These are phyloP conservation scores for Leptodactylus fallax DNA, from an alignment of 2,797 vertebrate species.

Conservation along the genomic window DNA sequence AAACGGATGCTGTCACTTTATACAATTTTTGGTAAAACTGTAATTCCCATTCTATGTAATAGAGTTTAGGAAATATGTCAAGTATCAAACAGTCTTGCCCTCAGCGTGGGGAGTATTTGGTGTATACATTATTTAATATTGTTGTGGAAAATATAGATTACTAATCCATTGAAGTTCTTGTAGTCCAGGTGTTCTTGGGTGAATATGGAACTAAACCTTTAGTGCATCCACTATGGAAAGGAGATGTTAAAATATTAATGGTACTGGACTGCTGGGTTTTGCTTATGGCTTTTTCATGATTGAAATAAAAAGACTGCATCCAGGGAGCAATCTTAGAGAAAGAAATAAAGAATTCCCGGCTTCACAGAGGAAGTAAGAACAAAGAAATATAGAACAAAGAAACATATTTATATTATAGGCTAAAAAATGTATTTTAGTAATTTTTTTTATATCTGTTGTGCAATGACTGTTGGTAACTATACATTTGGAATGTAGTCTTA, in stretches of 20 bases:
- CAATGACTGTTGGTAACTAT: background rate
- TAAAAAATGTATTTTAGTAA: background rate
- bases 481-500: background rate
- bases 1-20: no score
- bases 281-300: conserved; percentile 5
- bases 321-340: background rate
- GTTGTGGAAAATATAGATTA: background rate
- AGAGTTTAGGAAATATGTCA: background rate
- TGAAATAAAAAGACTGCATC: conserved; percentile 4
- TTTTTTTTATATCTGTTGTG: background rate
- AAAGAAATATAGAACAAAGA: background rate
- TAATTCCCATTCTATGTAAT: background rate
- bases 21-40: background rate
- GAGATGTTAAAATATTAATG: background rate
- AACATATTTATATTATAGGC: background rate
- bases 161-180: background rate
- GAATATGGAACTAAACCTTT: conserved; percentile 10
- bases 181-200: background rate
- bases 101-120: background rate
- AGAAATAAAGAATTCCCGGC: background rate
- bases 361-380: background rate
- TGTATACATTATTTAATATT: background rate
- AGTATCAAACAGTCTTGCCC: background rate
- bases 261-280: background rate
- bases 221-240: background rate